Base-by-base conservation (phyloP, 2,113 vertebrate genomes). In the Apteryx mantelli region DNA sequence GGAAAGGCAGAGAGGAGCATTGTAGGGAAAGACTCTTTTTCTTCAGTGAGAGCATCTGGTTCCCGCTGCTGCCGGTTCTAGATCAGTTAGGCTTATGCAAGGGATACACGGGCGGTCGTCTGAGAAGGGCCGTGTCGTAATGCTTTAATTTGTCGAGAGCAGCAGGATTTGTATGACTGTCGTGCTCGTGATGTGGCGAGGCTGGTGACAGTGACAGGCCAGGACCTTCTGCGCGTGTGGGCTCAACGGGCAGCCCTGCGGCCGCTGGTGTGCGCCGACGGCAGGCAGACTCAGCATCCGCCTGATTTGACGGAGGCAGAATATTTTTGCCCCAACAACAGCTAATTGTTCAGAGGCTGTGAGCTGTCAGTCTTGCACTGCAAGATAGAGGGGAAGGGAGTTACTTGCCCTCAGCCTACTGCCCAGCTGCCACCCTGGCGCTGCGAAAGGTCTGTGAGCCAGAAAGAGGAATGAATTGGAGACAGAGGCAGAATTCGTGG, bases 171-270 rank as follows among this genome's bases (percentile, higher is more conserved):
- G 15, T 38, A 19, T 36, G 18, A 38, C 50, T 64, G 38, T 38
- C 36, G 2, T 50, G 21, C 15, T 28, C 21, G 1, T 0, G 2
- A 15, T 74, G 30, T 69, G 82, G 11, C 18, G 2, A 36, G 46
- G 64, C 19, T 64, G 30, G 28, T 44, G 48, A 68, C 53, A 50
- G 42, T 0, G 4, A 38, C 20, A 42, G 50, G 55, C 30, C 75
- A 38, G 40, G 30, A 24, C 80, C 32, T 69, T 64, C 32, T 38
- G 1, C 28, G 2, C 50, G 17, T 36, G 36, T 38, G 36, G 36
- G 22, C 30, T 69, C 19, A 44, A 18, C 15, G 36, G 40, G 32
- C 34, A 9, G 24, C 13, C 44, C 44, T 17, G 44, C 44, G 44
- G 44, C 44, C 44, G 44, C 44, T 46, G 44, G 44, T 46, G 44